Conservation (phyloP, 2,113 vertebrate species). For the Oncorhynchus keta region DNA sequence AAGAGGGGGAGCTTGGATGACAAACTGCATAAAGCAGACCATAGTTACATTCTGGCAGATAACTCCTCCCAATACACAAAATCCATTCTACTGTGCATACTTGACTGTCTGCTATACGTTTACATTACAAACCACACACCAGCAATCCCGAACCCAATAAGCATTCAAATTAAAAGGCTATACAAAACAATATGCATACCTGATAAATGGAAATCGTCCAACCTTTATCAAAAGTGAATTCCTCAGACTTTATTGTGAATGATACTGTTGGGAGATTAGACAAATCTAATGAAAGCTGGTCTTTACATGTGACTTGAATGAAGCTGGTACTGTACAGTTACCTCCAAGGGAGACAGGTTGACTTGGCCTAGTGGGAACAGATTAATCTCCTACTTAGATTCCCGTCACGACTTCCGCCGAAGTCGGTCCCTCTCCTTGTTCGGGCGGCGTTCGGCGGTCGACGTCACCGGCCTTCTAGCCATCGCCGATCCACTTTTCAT, state of each 20-base stretch:
- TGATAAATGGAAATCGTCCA: conserved; percentile 36
- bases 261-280: too few relatives aligned
- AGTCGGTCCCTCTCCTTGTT: too few relatives aligned
- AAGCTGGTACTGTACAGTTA: too few relatives aligned
- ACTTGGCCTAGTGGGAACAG: too few relatives aligned
- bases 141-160: background rate
- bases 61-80: conserved; percentile 74
- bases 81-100: conserved; percentile 22
- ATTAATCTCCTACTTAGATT: too few relatives aligned
- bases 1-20: conserved; percentile 81
- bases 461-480: too few relatives aligned
- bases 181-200: conserved; percentile 48
- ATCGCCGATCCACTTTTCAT: too few relatives aligned
- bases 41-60: conserved; percentile 82
- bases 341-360: too few relatives aligned
- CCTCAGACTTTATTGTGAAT: background rate
- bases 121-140: conserved; percentile 59
- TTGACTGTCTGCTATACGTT: background rate
- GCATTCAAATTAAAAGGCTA: conserved; percentile 73
- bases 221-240: conserved; percentile 72
- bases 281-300: too few relatives aligned
- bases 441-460: too few relatives aligned
- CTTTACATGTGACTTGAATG: too few relatives aligned
- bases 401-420: too few relatives aligned
- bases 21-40: conserved; percentile 84